phyloP scores from a whole-genome alignment of 2,888 invertebrate genomes.

The Myopa tessellatipennis region DNA sequence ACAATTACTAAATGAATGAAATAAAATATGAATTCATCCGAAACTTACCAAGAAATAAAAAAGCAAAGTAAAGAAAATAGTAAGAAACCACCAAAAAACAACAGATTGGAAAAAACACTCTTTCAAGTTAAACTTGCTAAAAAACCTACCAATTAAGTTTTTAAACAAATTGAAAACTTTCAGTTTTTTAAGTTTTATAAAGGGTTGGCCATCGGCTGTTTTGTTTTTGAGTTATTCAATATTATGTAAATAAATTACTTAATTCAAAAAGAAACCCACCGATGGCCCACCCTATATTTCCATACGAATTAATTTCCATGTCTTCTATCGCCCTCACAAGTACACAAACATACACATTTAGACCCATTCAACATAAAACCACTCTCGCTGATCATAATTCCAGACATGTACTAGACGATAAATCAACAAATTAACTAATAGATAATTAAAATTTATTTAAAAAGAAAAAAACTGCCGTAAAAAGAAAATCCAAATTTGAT shows the following conservation, averaged over 20 bases:
- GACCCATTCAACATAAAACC: neutral
- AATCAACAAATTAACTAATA: neutral
- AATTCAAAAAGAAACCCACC: too few species aligned
- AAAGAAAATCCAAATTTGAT: neutral
- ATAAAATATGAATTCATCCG: neutral
- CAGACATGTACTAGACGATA: too few species aligned
- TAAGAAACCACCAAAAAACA: constrained; percentile 19
- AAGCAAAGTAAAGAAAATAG: neutral
- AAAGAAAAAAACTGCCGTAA: constrained; percentile 8
- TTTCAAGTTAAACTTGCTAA: too few species aligned
- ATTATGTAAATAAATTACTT: too few species aligned
- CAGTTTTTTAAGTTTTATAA: too few species aligned
- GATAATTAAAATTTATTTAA: neutral
- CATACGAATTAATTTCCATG: neutral
- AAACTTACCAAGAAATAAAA: neutral
- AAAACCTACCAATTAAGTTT: too few species aligned
- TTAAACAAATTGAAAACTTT: too few species aligned
- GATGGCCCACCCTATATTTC: too few species aligned
- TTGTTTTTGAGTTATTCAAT: too few species aligned
- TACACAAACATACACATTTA: too few species aligned
- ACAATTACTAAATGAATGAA: neutral
- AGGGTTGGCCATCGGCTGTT: too few species aligned
- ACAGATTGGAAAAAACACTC: neutral
- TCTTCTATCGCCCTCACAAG: neutral
- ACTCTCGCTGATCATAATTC: too few species aligned